Evolutionary conservation across 2,888 invertebrate species (phyloP).

Genomic region (Eupsilia transversa): DNA sequence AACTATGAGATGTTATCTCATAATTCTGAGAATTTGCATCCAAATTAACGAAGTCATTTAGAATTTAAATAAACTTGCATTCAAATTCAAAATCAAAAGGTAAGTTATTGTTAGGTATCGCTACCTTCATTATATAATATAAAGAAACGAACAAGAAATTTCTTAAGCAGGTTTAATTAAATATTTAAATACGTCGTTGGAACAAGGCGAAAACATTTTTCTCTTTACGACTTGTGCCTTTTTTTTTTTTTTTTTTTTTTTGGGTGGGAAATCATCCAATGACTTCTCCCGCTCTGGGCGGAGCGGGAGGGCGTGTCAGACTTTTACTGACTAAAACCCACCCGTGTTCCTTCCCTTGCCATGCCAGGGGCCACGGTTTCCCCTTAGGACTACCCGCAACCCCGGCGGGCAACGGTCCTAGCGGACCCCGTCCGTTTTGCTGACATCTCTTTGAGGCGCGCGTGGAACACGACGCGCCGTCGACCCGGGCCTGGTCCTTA

Average conservation of each 20-base stretch:
- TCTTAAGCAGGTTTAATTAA: constrained; percentile 20
- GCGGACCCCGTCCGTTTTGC: too few species aligned
- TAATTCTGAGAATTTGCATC: constrained; percentile 27
- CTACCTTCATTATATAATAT: background rate
- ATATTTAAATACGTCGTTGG: constrained; percentile 15
- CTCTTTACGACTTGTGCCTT: constrained; percentile 1
- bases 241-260: constrained; percentile 15
- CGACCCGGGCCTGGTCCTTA: too few species aligned
- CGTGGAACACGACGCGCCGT: too few species aligned
- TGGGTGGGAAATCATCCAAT: too few species aligned
- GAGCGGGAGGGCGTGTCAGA: too few species aligned
- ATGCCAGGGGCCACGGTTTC: too few species aligned
- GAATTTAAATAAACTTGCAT: constrained; percentile 3
- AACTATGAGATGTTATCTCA: constrained; percentile 15
- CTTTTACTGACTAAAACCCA: too few species aligned
- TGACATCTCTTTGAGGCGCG: too few species aligned
- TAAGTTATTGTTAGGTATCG: background rate
- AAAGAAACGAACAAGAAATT: background rate
- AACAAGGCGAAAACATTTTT: constrained; percentile 7
- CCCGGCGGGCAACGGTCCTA: too few species aligned
- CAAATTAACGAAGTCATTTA: constrained; percentile 5
- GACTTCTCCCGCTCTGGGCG: too few species aligned
- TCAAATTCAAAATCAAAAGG: background rate
- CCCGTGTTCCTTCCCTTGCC: too few species aligned
- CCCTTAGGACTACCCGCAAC: too few species aligned